These are phyloP conservation scores for Thalassarche chlororhynchos DNA, from an alignment of 2,113 vertebrate genomes.

Conservation along the genomic window DNA sequence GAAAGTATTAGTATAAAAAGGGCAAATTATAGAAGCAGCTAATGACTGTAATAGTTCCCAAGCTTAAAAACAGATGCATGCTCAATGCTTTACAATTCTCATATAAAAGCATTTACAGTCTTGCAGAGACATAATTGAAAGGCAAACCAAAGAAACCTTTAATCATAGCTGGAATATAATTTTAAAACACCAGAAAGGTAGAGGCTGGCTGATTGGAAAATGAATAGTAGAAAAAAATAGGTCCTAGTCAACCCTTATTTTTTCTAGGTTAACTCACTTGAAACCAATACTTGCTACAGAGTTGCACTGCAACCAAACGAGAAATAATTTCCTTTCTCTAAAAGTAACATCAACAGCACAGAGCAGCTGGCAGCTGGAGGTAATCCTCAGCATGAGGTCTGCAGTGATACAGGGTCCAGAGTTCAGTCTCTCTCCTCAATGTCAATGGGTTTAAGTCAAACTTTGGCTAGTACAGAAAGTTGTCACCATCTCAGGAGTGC, in stretches of 20 bases:
- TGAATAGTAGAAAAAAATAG: neutral
- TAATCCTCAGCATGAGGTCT: neutral
- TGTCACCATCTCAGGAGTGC: too few relatives aligned
- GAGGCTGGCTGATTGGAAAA: neutral
- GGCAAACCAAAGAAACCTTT: conserved; percentile 25
- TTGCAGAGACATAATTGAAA: conserved; percentile 17
- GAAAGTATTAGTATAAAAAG: conserved; percentile 11
- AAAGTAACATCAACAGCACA: neutral
- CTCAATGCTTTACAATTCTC: conserved; percentile 3
- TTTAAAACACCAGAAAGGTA: neutral
- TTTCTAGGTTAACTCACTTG: neutral
- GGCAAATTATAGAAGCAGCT: conserved; percentile 4
- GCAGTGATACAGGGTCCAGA: neutral
- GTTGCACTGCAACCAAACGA: neutral
- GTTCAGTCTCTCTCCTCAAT: neutral
- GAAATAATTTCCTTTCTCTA: neutral
- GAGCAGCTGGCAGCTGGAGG: neutral
- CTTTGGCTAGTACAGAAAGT: neutral
- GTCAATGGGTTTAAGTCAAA: neutral
- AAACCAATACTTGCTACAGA: neutral
- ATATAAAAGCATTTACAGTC: conserved; percentile 1
- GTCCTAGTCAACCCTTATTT: neutral
- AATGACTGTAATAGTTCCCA: conserved; percentile 9
- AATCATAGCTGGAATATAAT: neutral
- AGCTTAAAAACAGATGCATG: conserved; percentile 2